phyloP scores from a whole-genome alignment of 2,888 invertebrate genomes.

The Gortyna flavago region DNA sequence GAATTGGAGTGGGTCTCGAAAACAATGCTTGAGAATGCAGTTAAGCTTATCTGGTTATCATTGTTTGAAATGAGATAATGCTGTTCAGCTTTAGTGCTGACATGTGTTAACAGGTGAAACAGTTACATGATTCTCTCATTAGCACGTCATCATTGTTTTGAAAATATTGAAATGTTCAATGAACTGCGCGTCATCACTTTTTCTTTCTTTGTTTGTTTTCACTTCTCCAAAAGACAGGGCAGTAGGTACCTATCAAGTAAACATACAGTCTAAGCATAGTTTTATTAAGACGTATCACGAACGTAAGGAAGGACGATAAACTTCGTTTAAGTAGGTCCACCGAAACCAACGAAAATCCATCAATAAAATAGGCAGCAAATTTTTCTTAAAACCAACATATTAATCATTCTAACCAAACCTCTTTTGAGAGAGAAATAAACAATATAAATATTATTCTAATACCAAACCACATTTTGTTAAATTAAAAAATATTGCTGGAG shows the following conservation, averaged over 20 bases:
- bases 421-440: not conserved
- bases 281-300: not conserved
- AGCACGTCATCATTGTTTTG: constrained; percentile 60
- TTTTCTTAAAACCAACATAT: not conserved
- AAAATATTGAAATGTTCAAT: constrained; percentile 51
- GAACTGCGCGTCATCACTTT: constrained; percentile 35
- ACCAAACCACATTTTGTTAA: not conserved
- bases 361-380: not conserved
- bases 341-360: not conserved
- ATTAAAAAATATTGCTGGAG: too few relatives aligned
- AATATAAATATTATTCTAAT: not conserved
- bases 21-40: constrained; percentile 72
- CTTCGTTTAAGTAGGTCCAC: not conserved
- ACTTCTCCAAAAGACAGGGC: not conserved
- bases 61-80: constrained; percentile 82
- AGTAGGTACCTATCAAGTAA: not conserved
- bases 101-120: constrained; percentile 69
- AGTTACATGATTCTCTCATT: constrained; percentile 73
- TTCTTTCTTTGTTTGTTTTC: constrained; percentile 27
- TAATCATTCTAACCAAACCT: not conserved
- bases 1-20: constrained; percentile 56
- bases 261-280: not conserved
- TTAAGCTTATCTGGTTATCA: constrained; percentile 82
- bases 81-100: constrained; percentile 74
- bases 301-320: not conserved